Percentiles rank a stretch among this genome's conserved stretches.
Conservation (phyloP, 2,888 invertebrate genomes). For the Cylindroiulus punctatus region DNA sequence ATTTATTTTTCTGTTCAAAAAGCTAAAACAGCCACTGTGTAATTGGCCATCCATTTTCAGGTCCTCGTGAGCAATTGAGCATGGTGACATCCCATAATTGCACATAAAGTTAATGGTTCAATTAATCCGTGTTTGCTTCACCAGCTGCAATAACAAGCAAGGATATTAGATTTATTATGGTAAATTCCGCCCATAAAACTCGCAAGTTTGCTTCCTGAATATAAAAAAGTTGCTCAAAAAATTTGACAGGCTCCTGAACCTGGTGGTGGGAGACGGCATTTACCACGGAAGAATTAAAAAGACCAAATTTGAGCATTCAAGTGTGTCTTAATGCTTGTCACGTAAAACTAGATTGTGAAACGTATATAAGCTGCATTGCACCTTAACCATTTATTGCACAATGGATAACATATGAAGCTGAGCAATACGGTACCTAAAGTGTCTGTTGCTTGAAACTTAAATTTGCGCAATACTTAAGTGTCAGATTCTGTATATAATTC, state of each 20-base stretch:
- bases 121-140: background rate
- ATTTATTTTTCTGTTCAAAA: too few relatives aligned
- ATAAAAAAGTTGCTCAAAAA: background rate
- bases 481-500: background rate
- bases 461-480: background rate
- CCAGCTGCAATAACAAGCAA: background rate
- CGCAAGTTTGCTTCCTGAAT: background rate
- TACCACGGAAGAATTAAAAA: slow-evolving; percentile 24
- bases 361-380: background rate
- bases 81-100: too few relatives aligned
- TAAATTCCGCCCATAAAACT: background rate
- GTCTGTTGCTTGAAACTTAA: background rate
- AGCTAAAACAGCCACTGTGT: too few relatives aligned
- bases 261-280: slow-evolving; percentile 27
- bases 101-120: background rate
- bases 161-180: background rate
- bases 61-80: too few relatives aligned
- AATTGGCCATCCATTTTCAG: too few relatives aligned
- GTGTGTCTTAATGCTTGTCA: slow-evolving; percentile 17
- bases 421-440: background rate
- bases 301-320: background rate
- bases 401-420: background rate
- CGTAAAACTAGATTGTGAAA: background rate
- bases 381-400: background rate
- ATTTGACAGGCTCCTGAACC: background rate